phyloP scores from a whole-genome alignment of 2,888 invertebrate genomes.

The Yponomeuta cagnagella region DNA sequence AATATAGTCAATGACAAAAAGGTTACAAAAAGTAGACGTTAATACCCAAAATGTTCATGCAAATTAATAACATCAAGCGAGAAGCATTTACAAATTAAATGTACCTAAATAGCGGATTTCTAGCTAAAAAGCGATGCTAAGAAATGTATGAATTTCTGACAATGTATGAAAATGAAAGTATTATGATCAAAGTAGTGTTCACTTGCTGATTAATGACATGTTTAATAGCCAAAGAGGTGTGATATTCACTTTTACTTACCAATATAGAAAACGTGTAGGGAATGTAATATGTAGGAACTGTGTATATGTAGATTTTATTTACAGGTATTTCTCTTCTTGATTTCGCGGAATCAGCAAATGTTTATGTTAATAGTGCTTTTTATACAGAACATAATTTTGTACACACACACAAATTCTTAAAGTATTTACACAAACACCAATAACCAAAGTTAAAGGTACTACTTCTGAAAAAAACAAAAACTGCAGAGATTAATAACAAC shows the following conservation, averaged over 20 bases:
- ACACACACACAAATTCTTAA: not conserved
- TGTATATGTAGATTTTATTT: not conserved
- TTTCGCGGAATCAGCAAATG: not conserved
- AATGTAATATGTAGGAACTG: not conserved
- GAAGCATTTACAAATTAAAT: too few relatives aligned
- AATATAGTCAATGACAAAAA: too few relatives aligned
- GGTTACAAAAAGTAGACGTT: too few relatives aligned
- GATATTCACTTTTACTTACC: not conserved
- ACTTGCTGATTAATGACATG: not conserved
- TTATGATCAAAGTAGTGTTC: too few relatives aligned
- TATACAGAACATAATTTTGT: conserved; percentile 18
- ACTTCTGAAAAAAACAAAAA: not conserved
- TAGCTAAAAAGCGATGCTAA: too few relatives aligned
- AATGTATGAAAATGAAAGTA: too few relatives aligned
- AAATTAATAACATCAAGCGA: too few relatives aligned
- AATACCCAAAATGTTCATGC: too few relatives aligned
- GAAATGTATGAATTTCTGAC: too few relatives aligned
- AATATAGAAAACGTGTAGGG: not conserved
- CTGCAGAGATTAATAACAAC: not conserved
- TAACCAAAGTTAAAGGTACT: not conserved
- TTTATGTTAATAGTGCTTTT: not conserved
- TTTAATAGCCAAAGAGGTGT: not conserved
- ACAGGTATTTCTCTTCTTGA: not conserved
- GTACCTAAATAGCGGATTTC: too few relatives aligned
- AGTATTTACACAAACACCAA: not conserved